Evolutionary conservation across 2,888 invertebrate species (phyloP), one percentile per base, ranked within the genome.

Genomic region (Lasioglossum figueresi): DNA sequence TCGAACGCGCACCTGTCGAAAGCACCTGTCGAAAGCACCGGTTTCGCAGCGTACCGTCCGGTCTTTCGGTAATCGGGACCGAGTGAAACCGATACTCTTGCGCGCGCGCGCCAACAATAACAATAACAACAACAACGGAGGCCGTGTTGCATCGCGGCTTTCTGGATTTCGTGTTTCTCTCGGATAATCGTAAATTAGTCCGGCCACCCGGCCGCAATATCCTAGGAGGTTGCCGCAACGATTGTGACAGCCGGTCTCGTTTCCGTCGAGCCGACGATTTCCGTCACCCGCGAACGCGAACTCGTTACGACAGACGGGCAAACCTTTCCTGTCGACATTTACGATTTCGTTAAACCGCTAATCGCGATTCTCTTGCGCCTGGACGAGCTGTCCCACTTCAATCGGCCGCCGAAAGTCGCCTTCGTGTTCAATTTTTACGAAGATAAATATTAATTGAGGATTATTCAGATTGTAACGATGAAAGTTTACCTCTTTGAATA

Each of bases 181-280:
- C 40, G 59, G 66, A 79, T 75, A 84, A 77, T 75, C 79, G 73
- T 78, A 74, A 90, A 88, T 89, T 83, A 75, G 37, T 77, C 59
- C 63, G 45, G 45, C 66, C 16, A 31, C 40, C 74, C 66, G 76
- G 76, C 71, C 66, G 88, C 90, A 90, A 89, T 79, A 84, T 85
- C 83, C 87, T 74, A 79, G 71, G 27, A 8, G 59, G 37, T 34
- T 89, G 84, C 84, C 76, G 82, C 75, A 88, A 90, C 74, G 70
- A 82, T 88, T 68, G 43, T 68, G 79, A 74, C 76, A 82, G 40
- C 48, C 75, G 88, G 76, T 82, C 85, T 74, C 77, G 78, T 88
- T 85, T 89, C 88, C 90, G 82, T 74, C 80, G 73, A 19, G 43
- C 43, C 68, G 52, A 80, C 80, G 70, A 73, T 79, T 89, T 85